Conservation (phyloP, 2,797 vertebrate species). For the Sylvilagus floridanus region DNA sequence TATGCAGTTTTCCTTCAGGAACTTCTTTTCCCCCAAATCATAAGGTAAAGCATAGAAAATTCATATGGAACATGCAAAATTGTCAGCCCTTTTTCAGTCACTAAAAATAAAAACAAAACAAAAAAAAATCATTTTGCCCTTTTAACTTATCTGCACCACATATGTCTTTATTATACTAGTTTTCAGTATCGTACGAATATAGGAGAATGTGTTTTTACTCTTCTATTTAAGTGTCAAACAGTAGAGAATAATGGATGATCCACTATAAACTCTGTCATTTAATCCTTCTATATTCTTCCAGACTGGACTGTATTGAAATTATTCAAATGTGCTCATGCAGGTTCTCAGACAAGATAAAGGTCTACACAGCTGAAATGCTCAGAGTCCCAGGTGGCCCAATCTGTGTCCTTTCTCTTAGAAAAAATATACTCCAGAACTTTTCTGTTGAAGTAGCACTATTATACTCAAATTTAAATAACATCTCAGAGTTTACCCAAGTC, state of each 20-base stretch:
- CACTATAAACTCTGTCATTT: background rate
- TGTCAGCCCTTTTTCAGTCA: background rate
- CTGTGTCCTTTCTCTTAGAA: background rate
- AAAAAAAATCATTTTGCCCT: background rate
- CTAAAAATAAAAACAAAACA: constrained; percentile 4
- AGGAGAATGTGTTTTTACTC: background rate
- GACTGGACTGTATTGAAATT: background rate
- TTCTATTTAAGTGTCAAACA: background rate
- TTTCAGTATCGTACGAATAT: background rate
- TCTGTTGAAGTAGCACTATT: background rate
- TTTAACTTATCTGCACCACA: background rate
- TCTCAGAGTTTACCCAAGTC: background rate
- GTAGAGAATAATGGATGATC: background rate
- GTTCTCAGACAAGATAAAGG: background rate
- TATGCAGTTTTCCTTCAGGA: background rate
- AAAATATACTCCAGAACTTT: background rate
- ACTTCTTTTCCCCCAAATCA: background rate
- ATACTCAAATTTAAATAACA: constrained; percentile 10
- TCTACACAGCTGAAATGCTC: background rate
- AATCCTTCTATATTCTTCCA: background rate
- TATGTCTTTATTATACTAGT: background rate
- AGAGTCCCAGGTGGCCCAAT: background rate
- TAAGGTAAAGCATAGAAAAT: background rate
- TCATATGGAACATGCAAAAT: background rate
- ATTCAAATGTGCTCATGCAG: background rate